Conservation (phyloP, 2,797 vertebrate species). For the Mycteria americana region DNA sequence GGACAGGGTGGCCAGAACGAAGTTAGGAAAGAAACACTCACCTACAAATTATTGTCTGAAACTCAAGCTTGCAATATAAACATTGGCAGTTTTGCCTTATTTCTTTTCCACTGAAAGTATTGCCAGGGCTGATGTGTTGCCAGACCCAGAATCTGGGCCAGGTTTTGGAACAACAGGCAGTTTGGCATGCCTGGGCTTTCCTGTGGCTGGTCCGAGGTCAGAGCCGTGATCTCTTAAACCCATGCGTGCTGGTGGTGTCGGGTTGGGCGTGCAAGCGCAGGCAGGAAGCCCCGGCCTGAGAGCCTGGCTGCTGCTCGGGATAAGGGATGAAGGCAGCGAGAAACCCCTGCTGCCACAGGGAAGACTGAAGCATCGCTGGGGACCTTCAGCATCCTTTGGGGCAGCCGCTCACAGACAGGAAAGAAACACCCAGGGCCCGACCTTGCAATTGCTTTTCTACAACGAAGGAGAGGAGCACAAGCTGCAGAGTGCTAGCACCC, state of each 20-base stretch:
- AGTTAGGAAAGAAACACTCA: neutral
- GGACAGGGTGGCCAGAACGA: neutral
- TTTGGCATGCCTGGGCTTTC: neutral
- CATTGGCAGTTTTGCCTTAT: neutral
- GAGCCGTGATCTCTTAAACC: neutral
- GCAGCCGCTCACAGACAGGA: neutral
- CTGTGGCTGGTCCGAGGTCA: neutral
- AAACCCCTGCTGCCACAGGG: neutral
- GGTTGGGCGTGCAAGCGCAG: fast-evolving
- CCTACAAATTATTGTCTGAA: neutral
- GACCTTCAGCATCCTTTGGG: neutral
- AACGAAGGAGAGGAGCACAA: neutral
- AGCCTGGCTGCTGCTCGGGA: neutral
- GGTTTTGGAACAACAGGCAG: neutral
- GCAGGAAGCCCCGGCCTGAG: neutral
- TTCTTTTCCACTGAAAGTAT: neutral
- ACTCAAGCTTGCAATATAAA: neutral
- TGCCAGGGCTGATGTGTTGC: neutral
- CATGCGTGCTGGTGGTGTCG: fast-evolving
- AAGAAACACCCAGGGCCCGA: neutral
- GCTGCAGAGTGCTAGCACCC: neutral
- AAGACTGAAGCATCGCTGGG: neutral
- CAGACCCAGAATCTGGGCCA: neutral
- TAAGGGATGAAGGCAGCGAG: neutral
- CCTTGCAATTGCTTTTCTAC: neutral